These are phyloP conservation scores for Empis livida DNA, from an alignment of 2,888 invertebrate species.

Conservation along the genomic window DNA sequence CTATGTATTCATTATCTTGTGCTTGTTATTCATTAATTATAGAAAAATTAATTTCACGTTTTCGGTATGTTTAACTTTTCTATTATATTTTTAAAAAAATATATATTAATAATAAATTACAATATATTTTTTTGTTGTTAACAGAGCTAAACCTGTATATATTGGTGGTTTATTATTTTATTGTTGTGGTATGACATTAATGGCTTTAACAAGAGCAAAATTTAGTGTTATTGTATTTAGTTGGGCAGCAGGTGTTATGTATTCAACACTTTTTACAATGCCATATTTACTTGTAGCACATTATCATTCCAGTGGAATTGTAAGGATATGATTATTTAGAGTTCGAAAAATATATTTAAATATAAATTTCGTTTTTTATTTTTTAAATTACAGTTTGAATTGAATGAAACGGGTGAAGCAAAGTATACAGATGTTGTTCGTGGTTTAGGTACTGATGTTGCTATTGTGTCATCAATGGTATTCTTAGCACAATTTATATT, in stretches of 20 bases:
- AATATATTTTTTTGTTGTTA: no score
- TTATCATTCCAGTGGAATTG: conserved; percentile 83
- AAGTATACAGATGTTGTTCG: conserved; percentile 54
- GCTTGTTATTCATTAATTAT: conserved; percentile 83
- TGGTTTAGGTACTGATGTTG: conserved; percentile 89
- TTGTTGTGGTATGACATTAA: conserved; percentile 74
- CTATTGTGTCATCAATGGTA: conserved; percentile 89
- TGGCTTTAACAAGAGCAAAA: conserved; percentile 65
- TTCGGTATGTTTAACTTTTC: conserved; percentile 40
- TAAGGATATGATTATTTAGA: conserved; percentile 35
- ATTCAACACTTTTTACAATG: conserved; percentile 94
- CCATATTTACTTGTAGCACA: conserved; percentile 88
- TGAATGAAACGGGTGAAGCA: conserved; percentile 41
- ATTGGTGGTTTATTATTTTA: conserved; percentile 81
- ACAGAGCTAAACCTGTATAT: conserved; percentile 76
- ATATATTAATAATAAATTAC: no score
- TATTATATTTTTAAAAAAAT: neutral
- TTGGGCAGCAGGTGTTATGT: conserved; percentile 93
- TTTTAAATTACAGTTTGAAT: conserved; percentile 47
- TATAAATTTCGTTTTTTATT: conserved; percentile 4
- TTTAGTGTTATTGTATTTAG: conserved; percentile 77
- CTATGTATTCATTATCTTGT: conserved; percentile 88
- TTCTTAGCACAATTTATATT: conserved; percentile 89
- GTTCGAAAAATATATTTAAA: neutral
- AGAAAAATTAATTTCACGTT: conserved; percentile 67